Conservation (phyloP, 2,113 vertebrate species). For the cattle (Bos taurus) region DNA sequence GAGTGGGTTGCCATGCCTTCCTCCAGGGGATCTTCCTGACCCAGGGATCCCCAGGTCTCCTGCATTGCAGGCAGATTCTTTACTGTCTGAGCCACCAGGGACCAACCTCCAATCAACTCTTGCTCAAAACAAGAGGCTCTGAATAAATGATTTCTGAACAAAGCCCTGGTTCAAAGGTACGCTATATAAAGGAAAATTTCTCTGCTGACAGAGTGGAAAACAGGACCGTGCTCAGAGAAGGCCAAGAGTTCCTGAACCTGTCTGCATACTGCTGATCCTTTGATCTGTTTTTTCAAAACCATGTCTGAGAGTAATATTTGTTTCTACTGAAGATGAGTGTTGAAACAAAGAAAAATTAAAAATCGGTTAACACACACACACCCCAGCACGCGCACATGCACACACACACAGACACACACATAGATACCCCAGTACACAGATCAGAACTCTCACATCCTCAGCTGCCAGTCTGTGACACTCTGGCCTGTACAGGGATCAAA, state of each 20-base stretch:
- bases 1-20: not conserved
- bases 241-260: not conserved
- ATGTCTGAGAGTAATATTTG: not conserved
- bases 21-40: not conserved
- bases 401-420: not conserved
- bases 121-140: not conserved
- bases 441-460: not conserved
- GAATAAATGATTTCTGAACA: constrained; percentile 23
- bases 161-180: constrained; percentile 47
- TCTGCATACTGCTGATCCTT: not conserved
- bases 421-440: not conserved
- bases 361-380: not conserved
- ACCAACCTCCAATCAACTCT: not conserved
- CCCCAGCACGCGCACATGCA: fast-evolving
- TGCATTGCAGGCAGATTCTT: not conserved
- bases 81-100: not conserved
- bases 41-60: not conserved
- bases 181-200: not conserved
- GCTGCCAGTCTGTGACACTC: not conserved
- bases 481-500: not conserved
- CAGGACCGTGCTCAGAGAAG: not conserved
- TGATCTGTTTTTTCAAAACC: not conserved
- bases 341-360: not conserved
- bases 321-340: not conserved
- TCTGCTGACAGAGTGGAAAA: not conserved